Conservation (phyloP, 2,888 invertebrate species). For the Drosophila maculinotata region DNA sequence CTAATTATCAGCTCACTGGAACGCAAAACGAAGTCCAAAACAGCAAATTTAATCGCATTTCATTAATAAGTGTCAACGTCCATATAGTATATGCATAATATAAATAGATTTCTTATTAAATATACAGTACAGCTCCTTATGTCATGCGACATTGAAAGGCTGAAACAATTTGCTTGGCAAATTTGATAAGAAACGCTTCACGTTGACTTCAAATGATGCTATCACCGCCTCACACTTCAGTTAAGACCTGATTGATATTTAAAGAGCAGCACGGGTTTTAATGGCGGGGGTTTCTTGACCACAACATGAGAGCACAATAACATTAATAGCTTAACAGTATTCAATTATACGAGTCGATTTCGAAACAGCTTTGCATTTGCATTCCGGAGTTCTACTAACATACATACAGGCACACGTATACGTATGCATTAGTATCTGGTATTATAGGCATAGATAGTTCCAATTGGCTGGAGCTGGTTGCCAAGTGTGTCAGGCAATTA, state of each 20-base stretch:
- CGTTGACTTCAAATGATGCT: constrained; percentile 47
- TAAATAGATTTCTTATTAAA: constrained; percentile 23
- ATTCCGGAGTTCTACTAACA: constrained; percentile 41
- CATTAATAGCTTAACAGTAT: constrained; percentile 23
- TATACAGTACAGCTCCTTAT: constrained; percentile 38
- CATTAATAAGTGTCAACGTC: constrained; percentile 31
- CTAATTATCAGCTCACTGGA: constrained; percentile 35
- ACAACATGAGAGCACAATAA: not conserved
- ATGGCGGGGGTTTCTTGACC: not conserved
- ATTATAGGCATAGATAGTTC: constrained; percentile 50
- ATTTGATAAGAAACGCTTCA: constrained; percentile 53
- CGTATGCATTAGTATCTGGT: constrained; percentile 6
- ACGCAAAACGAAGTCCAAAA: constrained; percentile 50
- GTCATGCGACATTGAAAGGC: constrained; percentile 57
- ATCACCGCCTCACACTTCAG: constrained; percentile 19
- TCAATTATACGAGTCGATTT: constrained; percentile 29
- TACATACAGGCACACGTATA: constrained; percentile 10
- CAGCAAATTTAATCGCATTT: constrained; percentile 37
- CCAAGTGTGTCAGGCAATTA: constrained; percentile 71
- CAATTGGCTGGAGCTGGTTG: constrained; percentile 60
- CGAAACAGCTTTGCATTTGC: constrained; percentile 37
- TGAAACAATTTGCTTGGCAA: constrained; percentile 14
- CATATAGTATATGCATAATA: constrained; percentile 25
- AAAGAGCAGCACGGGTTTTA: constrained; percentile 12
- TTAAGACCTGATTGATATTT: constrained; percentile 21